These are phyloP conservation scores for Lucilia sericata DNA, from an alignment of 1,140 invertebrate genomes.

Conservation along the genomic window DNA sequence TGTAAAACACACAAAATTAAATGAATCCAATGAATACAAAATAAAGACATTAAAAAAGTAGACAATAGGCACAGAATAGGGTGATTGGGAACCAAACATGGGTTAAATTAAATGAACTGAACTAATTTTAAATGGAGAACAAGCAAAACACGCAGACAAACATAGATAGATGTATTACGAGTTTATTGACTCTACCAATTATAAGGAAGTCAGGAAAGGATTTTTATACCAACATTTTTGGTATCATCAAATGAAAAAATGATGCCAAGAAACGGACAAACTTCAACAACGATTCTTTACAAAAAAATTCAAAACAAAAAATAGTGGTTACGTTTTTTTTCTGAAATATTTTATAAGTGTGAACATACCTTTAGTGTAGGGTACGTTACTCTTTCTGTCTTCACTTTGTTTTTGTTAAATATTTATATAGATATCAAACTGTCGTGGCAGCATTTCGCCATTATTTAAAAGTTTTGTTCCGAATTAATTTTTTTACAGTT, in stretches of 20 bases:
- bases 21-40: slow-evolving; percentile 12
- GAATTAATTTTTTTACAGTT: not conserved
- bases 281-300: too few species aligned
- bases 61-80: not conserved
- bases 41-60: slow-evolving; percentile 3
- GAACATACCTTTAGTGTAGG: too few species aligned
- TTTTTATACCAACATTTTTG: too few species aligned
- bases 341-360: too few species aligned
- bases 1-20: not conserved
- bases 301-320: too few species aligned
- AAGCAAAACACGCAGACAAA: not conserved
- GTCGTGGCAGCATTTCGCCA: slow-evolving; percentile 30
- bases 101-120: slow-evolving; percentile 6
- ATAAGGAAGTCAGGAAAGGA: too few species aligned
- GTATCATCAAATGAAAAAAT: too few species aligned
- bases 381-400: too few species aligned
- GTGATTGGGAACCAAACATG: not conserved
- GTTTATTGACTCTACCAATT: too few species aligned
- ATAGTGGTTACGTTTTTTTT: too few species aligned
- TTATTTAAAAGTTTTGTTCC: not conserved
- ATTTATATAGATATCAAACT: slow-evolving; percentile 35
- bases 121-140: not conserved
- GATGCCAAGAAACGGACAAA: too few species aligned
- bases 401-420: not conserved
- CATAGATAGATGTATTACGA: too few species aligned